Evolutionary conservation across 1,140 invertebrate species (phyloP).

Genomic region (Euwallacea fornicatus): DNA sequence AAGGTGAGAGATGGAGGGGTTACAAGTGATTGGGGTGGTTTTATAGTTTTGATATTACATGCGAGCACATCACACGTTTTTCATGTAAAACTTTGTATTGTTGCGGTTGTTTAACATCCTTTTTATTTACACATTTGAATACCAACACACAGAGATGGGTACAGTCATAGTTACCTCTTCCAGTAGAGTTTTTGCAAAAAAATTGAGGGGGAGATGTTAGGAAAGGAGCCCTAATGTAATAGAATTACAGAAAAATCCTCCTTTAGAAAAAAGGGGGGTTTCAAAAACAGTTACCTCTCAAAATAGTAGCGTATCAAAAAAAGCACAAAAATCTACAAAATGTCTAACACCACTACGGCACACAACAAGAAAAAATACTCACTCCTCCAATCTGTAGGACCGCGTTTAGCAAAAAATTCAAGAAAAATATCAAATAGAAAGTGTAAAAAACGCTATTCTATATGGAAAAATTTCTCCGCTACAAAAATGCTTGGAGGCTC

Average conservation of each 20-base stretch:
- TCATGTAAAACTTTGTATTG: constrained; percentile 34
- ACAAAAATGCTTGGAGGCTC: constrained; percentile 55
- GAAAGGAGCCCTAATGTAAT: constrained; percentile 32
- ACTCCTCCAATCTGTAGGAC: constrained; percentile 52
- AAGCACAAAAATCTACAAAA: constrained; percentile 48
- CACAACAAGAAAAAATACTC: constrained; percentile 55
- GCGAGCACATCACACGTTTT: constrained; percentile 50
- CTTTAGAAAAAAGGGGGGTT: constrained; percentile 15
- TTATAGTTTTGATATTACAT: constrained; percentile 40
- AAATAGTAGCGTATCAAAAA: constrained; percentile 35
- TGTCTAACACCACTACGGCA: constrained; percentile 48
- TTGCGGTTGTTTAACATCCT: constrained; percentile 41
- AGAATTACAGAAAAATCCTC: constrained; percentile 34
- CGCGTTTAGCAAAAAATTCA: constrained; percentile 54
- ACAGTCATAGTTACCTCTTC: constrained; percentile 52
- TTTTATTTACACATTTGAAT: constrained; percentile 54
- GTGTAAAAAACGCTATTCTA: constrained; percentile 50
- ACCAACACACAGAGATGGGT: constrained; percentile 54
- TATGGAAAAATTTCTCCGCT: constrained; percentile 50
- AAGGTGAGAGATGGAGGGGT: no score
- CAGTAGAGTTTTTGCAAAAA: constrained; percentile 47
- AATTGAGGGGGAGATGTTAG: constrained; percentile 30
- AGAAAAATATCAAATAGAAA: constrained; percentile 53
- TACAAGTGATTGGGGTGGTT: no score
- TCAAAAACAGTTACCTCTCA: constrained; percentile 18